Evolutionary conservation across 2,113 vertebrate species (phyloP).

Genomic region (Osmerus eperlanus): DNA sequence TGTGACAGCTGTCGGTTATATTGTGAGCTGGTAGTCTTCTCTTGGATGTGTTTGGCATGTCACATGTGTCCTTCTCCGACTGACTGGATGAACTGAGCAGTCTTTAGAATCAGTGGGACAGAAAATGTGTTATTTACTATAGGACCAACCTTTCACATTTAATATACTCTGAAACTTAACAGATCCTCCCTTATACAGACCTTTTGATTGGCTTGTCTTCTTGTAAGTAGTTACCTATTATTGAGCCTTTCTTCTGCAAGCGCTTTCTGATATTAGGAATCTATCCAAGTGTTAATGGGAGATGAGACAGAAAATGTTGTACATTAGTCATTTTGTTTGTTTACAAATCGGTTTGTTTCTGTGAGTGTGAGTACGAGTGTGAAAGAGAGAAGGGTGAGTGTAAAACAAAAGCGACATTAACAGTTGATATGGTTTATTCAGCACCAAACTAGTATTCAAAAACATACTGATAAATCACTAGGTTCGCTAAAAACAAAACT

Average conservation of each 20-base stretch:
- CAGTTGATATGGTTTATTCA: neutral
- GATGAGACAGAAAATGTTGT: slow-evolving; percentile 37
- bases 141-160: neutral
- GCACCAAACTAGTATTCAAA: neutral
- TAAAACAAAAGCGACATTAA: neutral
- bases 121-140: slow-evolving; percentile 36
- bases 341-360: too few relatives aligned
- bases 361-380: too few relatives aligned
- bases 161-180: neutral
- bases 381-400: neutral
- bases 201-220: slow-evolving; percentile 70
- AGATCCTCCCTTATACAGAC: slow-evolving; percentile 57
- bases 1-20: slow-evolving; percentile 37
- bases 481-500: too few relatives aligned
- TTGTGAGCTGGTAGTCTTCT: slow-evolving; percentile 33
- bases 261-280: slow-evolving; percentile 62
- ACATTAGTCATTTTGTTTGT: neutral
- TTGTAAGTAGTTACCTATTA: slow-evolving; percentile 74
- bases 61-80: slow-evolving; percentile 43
- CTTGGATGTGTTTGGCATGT: slow-evolving; percentile 41
- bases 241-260: slow-evolving; percentile 76
- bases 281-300: slow-evolving; percentile 55
- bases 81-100: slow-evolving; percentile 49
- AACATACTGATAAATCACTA: neutral
- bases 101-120: slow-evolving; percentile 53